Evolutionary conservation across 2,113 vertebrate species (phyloP).

Genomic region (Salvelinus namaycush): DNA sequence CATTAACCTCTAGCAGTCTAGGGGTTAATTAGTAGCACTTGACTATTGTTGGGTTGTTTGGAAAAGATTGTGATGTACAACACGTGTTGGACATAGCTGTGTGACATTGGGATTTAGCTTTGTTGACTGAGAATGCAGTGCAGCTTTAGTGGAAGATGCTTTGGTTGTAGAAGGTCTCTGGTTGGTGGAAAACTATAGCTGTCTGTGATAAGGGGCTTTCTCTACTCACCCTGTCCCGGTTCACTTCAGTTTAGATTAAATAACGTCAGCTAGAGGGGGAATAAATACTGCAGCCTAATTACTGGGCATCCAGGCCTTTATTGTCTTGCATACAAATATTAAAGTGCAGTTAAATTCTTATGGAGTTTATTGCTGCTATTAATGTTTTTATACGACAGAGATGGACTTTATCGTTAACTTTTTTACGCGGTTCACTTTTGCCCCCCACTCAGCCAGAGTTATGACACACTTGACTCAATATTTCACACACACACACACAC

Average conservation of each 20-base stretch:
- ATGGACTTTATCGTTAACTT: conserved; percentile 5
- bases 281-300: conserved; percentile 23
- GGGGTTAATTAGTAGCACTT: neutral
- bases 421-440: conserved; percentile 33
- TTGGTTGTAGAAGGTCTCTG: neutral
- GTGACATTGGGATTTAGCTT: too few species aligned
- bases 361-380: conserved; percentile 11
- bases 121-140: too few species aligned
- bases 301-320: conserved; percentile 29
- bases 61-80: neutral
- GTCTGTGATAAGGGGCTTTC: neutral
- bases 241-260: conserved; percentile 8
- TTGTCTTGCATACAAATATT: conserved; percentile 7
- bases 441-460: conserved; percentile 37
- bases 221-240: neutral
- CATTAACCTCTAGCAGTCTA: too few species aligned
- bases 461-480: conserved; percentile 42
- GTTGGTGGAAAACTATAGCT: neutral
- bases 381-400: conserved; percentile 26
- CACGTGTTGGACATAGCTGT: too few species aligned
- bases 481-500: too few species aligned
- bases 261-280: neutral
- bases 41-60: neutral
- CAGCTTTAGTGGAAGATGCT: too few species aligned
- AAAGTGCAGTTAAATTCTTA: conserved; percentile 10